Percentiles rank a stretch among this genome's conserved stretches.
phyloP scores from a whole-genome alignment of 2,888 invertebrate genomes.

The Sinentomon sp. region DNA sequence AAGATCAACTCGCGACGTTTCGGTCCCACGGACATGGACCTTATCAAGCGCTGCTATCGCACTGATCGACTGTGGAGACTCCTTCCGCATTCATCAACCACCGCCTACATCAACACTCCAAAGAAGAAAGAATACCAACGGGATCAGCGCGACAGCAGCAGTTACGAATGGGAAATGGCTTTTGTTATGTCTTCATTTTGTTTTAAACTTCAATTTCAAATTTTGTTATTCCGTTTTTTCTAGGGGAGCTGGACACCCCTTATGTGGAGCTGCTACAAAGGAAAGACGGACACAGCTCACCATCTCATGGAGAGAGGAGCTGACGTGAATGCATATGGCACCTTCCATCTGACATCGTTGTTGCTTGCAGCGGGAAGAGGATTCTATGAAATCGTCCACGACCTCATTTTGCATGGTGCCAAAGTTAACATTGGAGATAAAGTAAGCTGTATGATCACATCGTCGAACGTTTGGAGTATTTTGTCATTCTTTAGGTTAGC shows the following conservation, averaged over 20 bases:
- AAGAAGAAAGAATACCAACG: no score
- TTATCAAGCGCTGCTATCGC: no score
- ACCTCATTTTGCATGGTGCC: constrained; percentile 57
- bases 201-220: no score
- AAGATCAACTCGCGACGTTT: no score
- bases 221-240: constrained; percentile 16
- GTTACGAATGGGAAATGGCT: no score
- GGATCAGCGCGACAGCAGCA: no score
- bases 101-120: no score
- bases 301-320: constrained; percentile 58
- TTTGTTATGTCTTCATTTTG: no score
- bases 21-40: no score
- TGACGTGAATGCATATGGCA: constrained; percentile 81
- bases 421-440: constrained; percentile 86
- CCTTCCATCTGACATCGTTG: constrained; percentile 72
- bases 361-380: constrained; percentile 90
- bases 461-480: neutral
- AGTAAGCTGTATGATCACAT: constrained; percentile 20
- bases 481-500: no score
- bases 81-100: no score
- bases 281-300: constrained; percentile 35
- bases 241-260: constrained; percentile 91
- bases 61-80: no score
- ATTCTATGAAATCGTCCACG: constrained; percentile 52
- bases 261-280: constrained; percentile 95